A percentile compares a stretch with the other conserved stretches of the same genome.
Conservation (phyloP, 2,888 invertebrate species). For the Gortyna flavago region DNA sequence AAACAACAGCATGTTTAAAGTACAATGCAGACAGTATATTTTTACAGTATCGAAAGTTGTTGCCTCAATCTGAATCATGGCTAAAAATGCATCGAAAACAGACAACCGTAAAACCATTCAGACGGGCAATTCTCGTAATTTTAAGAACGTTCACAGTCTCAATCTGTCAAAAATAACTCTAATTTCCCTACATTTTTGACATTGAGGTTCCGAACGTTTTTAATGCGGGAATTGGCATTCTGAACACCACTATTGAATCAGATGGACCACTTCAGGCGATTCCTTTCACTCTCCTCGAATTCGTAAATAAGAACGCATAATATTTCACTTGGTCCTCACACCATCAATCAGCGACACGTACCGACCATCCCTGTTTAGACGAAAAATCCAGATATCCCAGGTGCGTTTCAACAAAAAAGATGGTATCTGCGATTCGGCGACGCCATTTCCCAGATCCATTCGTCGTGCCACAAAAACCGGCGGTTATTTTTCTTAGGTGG, state of each 20-base stretch:
- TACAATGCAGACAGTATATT: background rate
- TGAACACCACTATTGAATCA: slow-evolving; percentile 14
- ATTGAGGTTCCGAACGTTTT: background rate
- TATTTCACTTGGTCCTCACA: slow-evolving; percentile 28
- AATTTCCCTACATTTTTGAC: background rate
- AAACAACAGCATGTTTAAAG: background rate
- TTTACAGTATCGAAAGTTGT: background rate
- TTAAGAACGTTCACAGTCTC: too few relatives aligned
- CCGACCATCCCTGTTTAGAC: slow-evolving; percentile 44
- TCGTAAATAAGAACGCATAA: slow-evolving; percentile 41
- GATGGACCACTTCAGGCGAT: slow-evolving; percentile 11
- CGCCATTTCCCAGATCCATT: slow-evolving; percentile 65
- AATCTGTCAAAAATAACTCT: background rate
- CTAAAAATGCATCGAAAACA: background rate
- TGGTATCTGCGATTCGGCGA: slow-evolving; percentile 54
- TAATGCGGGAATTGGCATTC: background rate
- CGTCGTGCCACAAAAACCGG: slow-evolving; percentile 62
- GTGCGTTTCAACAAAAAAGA: slow-evolving; percentile 66
- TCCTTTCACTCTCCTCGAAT: slow-evolving; percentile 6
- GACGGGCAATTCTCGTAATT: too few relatives aligned
- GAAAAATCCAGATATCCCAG: slow-evolving; percentile 60
- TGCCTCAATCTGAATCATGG: background rate
- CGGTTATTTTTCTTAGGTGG: slow-evolving; percentile 71
- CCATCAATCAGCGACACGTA: slow-evolving; percentile 57
- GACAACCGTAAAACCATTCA: background rate